Evolutionary conservation across 2,113 vertebrate species (phyloP), one percentile per base, ranked within the genome.

Genomic region (Acinonyx jubatus): DNA sequence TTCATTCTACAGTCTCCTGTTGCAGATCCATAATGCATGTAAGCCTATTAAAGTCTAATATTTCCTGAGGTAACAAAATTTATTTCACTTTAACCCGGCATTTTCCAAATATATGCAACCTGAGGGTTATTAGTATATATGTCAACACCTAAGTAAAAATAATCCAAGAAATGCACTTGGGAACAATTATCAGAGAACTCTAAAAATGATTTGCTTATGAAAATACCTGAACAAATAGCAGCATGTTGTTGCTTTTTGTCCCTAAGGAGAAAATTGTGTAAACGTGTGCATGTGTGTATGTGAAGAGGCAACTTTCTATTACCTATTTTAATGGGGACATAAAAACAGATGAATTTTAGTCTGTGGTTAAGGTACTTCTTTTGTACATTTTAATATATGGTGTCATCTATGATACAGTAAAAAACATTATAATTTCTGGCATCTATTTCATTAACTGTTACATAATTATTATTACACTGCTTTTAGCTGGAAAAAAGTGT

Each of bases 31-130:
- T 63, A 96, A 84, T 71, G 23, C 13, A 82, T 38, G 89, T 23
- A 95, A 84, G 8, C n/a, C 83, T 65, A 96, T 50, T 96, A 80
- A 81, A 92, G 78, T 92, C 33, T 96, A 41, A 12, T 71, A 65
- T 76, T 94, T 79, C 21, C 14, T 36, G 14, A 50, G 16, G 25
- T 55, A 48, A 86, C 8, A 92, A 38, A 33, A 84, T 50, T 73
- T 48, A 88, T 89, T 78, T 82, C 41, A 85, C 1, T 48, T 73
- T 91, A 89, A 92, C 11, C 2, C 33, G 61, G 8, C 1, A 90
- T 68, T 89, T 93, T 89, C 18, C 38, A 93, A 97, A 82, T 7
- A 95, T n/a, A 23, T 0, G 55, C 5, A 3, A 52, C 6, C 57
- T 96, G 57, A 82, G 12, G 55, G 89, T 92, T 89, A 23, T 68